Evolutionary conservation across 2,797 vertebrate species (phyloP).

Genomic region (Scarus forsteni): DNA sequence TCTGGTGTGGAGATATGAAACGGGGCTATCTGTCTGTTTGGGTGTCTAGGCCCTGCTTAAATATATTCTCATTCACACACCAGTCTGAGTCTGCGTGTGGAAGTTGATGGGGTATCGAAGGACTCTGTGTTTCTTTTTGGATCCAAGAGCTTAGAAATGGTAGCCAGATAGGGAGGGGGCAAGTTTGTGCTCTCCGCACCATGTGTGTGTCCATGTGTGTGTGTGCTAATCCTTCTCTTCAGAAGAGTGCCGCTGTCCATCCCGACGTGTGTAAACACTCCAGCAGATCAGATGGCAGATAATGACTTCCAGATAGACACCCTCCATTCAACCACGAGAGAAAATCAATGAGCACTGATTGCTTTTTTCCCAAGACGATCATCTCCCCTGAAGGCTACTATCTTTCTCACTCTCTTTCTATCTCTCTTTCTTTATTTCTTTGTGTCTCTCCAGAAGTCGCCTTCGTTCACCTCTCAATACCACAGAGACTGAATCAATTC

Average conservation of each 20-base stretch:
- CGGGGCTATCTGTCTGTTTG: conserved; percentile 76
- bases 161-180: conserved; percentile 40
- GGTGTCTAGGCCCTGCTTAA: conserved; percentile 76
- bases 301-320: conserved; percentile 84
- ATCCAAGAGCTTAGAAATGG: conserved; percentile 67
- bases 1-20: conserved; percentile 62
- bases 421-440: conserved; percentile 42
- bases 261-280: conserved; percentile 79
- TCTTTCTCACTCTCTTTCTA: conserved; percentile 69
- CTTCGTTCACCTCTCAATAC: conserved; percentile 70
- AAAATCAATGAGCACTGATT: conserved; percentile 87
- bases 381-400: conserved; percentile 72
- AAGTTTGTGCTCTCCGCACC: conserved; percentile 26
- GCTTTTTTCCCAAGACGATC: conserved; percentile 84
- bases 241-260: conserved; percentile 77
- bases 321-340: conserved; percentile 80
- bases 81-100: conserved; percentile 44
- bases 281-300: conserved; percentile 83
- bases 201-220: conserved; percentile 33
- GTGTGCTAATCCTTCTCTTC: conserved; percentile 78
- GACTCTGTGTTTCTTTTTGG: conserved; percentile 65
- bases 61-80: conserved; percentile 67
- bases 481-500: conserved; percentile 70
- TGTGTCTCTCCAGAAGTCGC: conserved; percentile 39
- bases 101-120: conserved; percentile 53